A percentile compares a stretch with the other conserved stretches of the same genome.
Evolutionary conservation across 2,797 vertebrate genomes (phyloP).

Genomic region (Arrhamphus sclerolepis): DNA sequence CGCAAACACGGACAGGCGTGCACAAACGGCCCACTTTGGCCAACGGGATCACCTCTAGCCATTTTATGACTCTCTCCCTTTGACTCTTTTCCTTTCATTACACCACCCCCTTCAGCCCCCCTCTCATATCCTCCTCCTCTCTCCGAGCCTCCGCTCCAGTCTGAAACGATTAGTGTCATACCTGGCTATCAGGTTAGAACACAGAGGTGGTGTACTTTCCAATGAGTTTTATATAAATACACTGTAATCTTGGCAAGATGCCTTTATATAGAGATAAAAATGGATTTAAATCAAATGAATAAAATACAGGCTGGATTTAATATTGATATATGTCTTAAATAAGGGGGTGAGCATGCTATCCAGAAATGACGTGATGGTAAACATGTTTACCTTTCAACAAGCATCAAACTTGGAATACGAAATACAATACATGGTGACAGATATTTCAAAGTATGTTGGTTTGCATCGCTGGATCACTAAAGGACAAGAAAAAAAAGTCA

Average conservation of each 20-base stretch:
- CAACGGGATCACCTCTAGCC: conserved; percentile 62
- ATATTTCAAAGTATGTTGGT: neutral
- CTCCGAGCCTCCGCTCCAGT: conserved; percentile 47
- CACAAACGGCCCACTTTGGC: conserved; percentile 70
- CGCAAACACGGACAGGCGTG: conserved; percentile 51
- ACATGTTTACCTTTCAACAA: too few relatives aligned
- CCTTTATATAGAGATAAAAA: neutral
- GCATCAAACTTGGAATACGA: too few relatives aligned
- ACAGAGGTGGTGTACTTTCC: conserved; percentile 31
- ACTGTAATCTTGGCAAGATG: conserved; percentile 4
- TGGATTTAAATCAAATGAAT: too few relatives aligned
- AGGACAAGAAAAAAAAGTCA: too few relatives aligned
- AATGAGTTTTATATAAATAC: conserved; percentile 3
- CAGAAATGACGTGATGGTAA: too few relatives aligned
- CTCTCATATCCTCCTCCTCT: conserved; percentile 43
- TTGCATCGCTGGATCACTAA: neutral
- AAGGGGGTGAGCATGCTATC: too few relatives aligned
- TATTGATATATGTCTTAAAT: too few relatives aligned
- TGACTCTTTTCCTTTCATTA: conserved; percentile 62
- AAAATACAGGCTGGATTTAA: too few relatives aligned
- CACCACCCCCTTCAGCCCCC: neutral
- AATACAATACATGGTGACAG: neutral
- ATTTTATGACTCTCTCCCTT: conserved; percentile 58
- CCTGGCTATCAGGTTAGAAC: conserved; percentile 57
- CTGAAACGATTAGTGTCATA: conserved; percentile 72